Conservation (phyloP, 1,140 invertebrate species). For the Euwallacea similis region DNA sequence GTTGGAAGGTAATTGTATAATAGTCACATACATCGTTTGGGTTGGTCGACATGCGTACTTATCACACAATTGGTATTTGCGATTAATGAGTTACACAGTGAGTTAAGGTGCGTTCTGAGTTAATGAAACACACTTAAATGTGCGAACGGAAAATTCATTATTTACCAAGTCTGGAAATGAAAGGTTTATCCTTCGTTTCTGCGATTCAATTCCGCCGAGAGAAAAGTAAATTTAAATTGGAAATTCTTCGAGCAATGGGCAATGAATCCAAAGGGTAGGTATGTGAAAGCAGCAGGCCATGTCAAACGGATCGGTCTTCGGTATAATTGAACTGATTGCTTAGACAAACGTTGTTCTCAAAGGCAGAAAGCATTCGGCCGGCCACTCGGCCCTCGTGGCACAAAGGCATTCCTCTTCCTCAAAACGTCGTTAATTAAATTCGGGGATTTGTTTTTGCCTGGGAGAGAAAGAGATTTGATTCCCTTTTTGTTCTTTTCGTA, state of each 20-base stretch:
- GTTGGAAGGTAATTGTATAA: background rate
- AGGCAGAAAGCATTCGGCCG: constrained; percentile 42
- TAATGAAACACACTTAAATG: background rate
- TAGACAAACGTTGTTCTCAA: constrained; percentile 50
- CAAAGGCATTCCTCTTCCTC: constrained; percentile 51
- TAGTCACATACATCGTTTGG: too few relatives aligned
- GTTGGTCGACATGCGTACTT: too few relatives aligned
- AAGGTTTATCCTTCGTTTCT: constrained; percentile 8
- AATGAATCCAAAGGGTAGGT: constrained; percentile 41
- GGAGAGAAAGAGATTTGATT: constrained; percentile 49
- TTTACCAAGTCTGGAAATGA: background rate
- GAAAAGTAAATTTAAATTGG: constrained; percentile 34
- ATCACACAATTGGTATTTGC: background rate
- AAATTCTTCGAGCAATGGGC: constrained; percentile 25
- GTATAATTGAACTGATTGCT: constrained; percentile 53
- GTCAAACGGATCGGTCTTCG: constrained; percentile 50
- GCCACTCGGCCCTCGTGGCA: constrained; percentile 38
- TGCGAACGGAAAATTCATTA: background rate
- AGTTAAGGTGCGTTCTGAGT: background rate
- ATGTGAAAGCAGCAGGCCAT: constrained; percentile 44
- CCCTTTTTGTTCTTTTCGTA: constrained; percentile 49
- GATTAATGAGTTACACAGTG: background rate
- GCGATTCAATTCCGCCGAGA: constrained; percentile 5
- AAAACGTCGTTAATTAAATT: constrained; percentile 55
- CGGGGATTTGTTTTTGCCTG: constrained; percentile 53